Base-by-base conservation (phyloP, 2,888 invertebrate species). In the Ophioninae sp. region DNA sequence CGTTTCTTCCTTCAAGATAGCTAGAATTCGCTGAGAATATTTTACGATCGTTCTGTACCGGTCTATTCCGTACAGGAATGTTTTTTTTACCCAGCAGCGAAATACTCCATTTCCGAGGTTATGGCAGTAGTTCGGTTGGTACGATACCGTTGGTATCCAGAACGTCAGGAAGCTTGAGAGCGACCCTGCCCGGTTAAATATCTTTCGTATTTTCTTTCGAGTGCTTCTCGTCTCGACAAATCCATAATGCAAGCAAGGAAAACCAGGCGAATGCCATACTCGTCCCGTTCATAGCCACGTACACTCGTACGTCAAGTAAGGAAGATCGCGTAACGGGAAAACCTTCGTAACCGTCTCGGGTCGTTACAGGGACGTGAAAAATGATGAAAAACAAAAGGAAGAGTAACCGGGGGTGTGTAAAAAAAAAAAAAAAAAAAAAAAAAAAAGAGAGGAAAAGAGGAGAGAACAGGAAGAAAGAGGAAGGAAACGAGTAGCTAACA, bases 181-280 rank as follows among this genome's bases (percentile, higher is more conserved):
- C 62, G 50, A 78, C 73, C 81, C 73, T 57, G 75, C 82, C 75
- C 82, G 82, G 80, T 81, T 57, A 69, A 67, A 82, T 61, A 67
- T 76, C 79, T 75, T 81, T 64, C 73, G 79, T 74, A 50, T 79
- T 62, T 81, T 81, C 75, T 67, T 75, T 57, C 57, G 79, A 69
- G 70, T 77, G 76, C 73, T 65, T 13, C 59, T 73, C 81, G 72
- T 72, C 79, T 84, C 75, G 85, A 85, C 85, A 85, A 83, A 90
- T 89, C 87, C 90, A 89, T 90, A 89, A 90, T 89, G 85, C 87
- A 88, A 78, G 84, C 82, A 83, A 87, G 44, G 82, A 82, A 85
- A 82, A 82, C 68, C 86, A 87, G 82, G 87, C 89, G 89, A 87
- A 87, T 86, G 86, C 86, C 82, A 75, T 76, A 81, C 87, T 83